Conservation (phyloP, 1,140 invertebrate species). For the Drosophila azteca region DNA sequence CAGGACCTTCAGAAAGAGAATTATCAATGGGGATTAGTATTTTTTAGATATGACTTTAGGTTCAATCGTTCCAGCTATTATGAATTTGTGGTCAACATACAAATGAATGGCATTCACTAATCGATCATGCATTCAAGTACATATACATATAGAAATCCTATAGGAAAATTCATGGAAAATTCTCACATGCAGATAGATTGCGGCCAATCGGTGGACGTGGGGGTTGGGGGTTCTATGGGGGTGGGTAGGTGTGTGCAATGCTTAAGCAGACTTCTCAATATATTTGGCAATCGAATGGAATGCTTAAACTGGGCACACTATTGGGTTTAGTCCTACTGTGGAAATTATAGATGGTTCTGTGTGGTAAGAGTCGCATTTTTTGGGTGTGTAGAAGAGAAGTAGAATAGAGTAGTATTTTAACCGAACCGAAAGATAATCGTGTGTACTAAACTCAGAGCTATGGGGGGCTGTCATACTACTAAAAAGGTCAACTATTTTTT, state of each 20-base stretch:
- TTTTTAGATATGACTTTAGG: background rate
- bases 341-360: background rate
- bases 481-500: slow-evolving; percentile 29
- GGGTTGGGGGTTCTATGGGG: too few relatives aligned
- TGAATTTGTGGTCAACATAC: slow-evolving; percentile 64
- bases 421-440: slow-evolving; percentile 65
- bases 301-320: too few relatives aligned
- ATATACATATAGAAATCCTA: slow-evolving; percentile 62
- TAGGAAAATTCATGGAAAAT: slow-evolving; percentile 24
- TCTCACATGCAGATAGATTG: slow-evolving; percentile 49
- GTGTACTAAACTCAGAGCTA: slow-evolving; percentile 60
- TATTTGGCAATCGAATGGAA: slow-evolving; percentile 42
- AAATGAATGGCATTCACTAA: slow-evolving; percentile 75
- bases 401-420: slow-evolving; percentile 12
- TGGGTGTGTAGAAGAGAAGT: slow-evolving; percentile 10
- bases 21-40: slow-evolving; percentile 48
- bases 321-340: too few relatives aligned
- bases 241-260: too few relatives aligned
- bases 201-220: too few relatives aligned
- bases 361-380: slow-evolving; percentile 18
- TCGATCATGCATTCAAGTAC: slow-evolving; percentile 67
- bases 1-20: slow-evolving; percentile 77
- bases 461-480: slow-evolving; percentile 41
- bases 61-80: slow-evolving; percentile 54
- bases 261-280: background rate